phyloP scores from a whole-genome alignment of 2,113 vertebrate genomes.

The Mesitornis unicolor region DNA sequence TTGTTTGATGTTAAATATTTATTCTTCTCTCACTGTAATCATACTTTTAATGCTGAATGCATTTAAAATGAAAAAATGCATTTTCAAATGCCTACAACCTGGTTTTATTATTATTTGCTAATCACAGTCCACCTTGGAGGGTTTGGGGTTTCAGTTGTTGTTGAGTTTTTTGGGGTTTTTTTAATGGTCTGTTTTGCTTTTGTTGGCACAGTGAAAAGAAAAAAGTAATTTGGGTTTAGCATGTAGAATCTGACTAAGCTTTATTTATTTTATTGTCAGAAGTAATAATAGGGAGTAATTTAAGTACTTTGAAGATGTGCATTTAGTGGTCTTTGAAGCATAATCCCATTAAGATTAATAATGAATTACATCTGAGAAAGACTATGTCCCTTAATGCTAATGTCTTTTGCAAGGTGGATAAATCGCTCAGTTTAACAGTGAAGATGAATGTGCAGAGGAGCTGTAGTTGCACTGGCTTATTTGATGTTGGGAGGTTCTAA shows the following conservation, averaged over 20 bases:
- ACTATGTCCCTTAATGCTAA: slow-evolving; percentile 52
- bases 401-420: slow-evolving; percentile 37
- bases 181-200: slow-evolving; percentile 14
- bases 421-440: slow-evolving; percentile 28
- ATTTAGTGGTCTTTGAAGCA: slow-evolving; percentile 63
- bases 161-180: too few species aligned
- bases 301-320: slow-evolving; percentile 51
- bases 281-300: slow-evolving; percentile 55
- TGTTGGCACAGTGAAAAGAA: background rate
- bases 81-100: slow-evolving; percentile 25
- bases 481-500: background rate
- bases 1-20: slow-evolving; percentile 67
- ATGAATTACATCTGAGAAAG: slow-evolving; percentile 60
- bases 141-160: background rate
- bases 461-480: background rate
- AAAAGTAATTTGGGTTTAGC: slow-evolving; percentile 40
- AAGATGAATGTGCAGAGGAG: background rate
- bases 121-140: background rate
- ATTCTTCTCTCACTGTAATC: slow-evolving; percentile 19
- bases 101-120: slow-evolving; percentile 36
- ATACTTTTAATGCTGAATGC: background rate
- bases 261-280: slow-evolving; percentile 68
- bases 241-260: slow-evolving; percentile 53
- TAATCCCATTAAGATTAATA: slow-evolving; percentile 69
- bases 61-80: background rate